phyloP scores from a whole-genome alignment of 2,888 invertebrate species.

The Chrysomela aeneicollis region DNA sequence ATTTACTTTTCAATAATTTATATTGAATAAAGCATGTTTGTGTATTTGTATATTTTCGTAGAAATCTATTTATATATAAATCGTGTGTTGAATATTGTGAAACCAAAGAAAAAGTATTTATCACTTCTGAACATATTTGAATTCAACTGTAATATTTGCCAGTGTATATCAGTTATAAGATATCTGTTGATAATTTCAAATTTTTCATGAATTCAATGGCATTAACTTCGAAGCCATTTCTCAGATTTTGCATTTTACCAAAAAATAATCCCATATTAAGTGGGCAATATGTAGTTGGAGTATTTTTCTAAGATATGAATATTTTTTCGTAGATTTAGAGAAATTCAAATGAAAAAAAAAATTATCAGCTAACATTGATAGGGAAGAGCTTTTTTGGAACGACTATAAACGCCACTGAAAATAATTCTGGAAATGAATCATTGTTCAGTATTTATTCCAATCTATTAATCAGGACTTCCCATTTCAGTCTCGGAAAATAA shows the following conservation, averaged over 20 bases:
- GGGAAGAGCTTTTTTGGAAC: not conserved
- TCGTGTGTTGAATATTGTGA: conserved; percentile 49
- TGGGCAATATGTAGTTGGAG: not conserved
- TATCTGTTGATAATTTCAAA: conserved; percentile 5
- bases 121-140: conserved; percentile 42
- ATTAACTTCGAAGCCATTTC: not conserved
- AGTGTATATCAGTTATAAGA: conserved; percentile 37
- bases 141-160: conserved; percentile 38
- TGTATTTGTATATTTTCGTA: conserved; percentile 57
- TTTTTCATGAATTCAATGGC: not conserved
- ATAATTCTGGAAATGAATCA: no score
- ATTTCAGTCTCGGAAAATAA: no score
- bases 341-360: not conserved
- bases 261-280: not conserved
- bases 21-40: conserved; percentile 52
- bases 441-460: no score
- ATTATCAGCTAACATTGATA: not conserved
- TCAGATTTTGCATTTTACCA: not conserved
- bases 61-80: conserved; percentile 50
- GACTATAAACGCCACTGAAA: no score
- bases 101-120: conserved; percentile 52
- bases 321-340: conserved; percentile 1
- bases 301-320: conserved; percentile 1
- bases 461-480: no score
- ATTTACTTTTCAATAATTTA: conserved; percentile 23